Conservation (phyloP, 2,797 vertebrate species). For the Megaceryle alcyon region DNA sequence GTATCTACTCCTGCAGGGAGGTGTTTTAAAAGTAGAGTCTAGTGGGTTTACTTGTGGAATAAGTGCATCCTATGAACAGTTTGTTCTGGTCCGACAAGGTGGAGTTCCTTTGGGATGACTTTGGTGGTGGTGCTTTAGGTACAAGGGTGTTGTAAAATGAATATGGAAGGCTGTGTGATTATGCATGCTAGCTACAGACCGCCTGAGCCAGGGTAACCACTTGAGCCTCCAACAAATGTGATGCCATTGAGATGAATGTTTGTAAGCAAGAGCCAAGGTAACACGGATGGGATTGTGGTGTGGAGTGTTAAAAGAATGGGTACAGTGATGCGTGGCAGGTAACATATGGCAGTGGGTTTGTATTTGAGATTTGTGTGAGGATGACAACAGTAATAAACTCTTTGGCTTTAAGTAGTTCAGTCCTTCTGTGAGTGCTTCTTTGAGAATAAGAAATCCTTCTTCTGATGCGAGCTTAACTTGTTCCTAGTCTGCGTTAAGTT, state of each 20-base stretch:
- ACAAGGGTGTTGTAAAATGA: not conserved
- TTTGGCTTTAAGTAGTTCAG: not conserved
- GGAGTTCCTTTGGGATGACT: not conserved
- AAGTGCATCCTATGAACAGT: not conserved
- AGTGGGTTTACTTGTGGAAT: not conserved
- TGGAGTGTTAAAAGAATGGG: not conserved
- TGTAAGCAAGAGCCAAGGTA: not conserved
- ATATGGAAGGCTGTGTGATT: not conserved
- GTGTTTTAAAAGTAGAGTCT: not conserved
- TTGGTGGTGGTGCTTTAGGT: not conserved
- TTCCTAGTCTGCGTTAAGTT: not conserved
- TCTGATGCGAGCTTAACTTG: not conserved
- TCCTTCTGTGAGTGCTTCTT: not conserved
- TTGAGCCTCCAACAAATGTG: not conserved
- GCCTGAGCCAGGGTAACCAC: not conserved
- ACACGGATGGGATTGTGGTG: not conserved
- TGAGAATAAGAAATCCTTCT: not conserved
- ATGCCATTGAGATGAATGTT: not conserved
- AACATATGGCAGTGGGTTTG: not conserved
- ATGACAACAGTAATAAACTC: not conserved
- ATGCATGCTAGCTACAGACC: fast-evolving
- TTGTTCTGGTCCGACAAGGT: not conserved
- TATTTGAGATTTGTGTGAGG: not conserved
- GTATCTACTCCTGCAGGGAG: not conserved
- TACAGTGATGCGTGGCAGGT: not conserved